Evolutionary conservation across 2,888 invertebrate genomes (phyloP), one percentile per base, ranked within the genome.

Genomic region (Carcina quercana): DNA sequence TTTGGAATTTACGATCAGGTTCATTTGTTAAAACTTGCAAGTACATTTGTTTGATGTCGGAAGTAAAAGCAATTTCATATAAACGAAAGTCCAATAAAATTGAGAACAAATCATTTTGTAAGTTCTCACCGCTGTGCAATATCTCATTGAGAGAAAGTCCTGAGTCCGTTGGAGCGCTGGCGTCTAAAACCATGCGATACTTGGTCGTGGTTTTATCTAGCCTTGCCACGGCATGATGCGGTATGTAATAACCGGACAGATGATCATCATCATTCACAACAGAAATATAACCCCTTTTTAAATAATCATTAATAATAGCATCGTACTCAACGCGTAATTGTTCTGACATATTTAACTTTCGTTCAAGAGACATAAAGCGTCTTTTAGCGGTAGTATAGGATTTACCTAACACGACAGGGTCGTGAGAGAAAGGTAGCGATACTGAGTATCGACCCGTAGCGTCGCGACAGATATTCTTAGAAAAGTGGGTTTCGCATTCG

Each of bases 381-480:
- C 36, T 31, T 5, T 25, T 20, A 1, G 41, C 35, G 2, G 10
- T 11, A n/a, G 15, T 20, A 5, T 17, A 10, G 10, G 41, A 41
- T 22, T 32, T 32, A 19, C 38, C 41, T 4, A 41, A 13, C 8
- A 35, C 25, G 11, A 2, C 13, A 4, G 37, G 34, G 26, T 28
- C 28, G 8, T 12, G 7, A 15, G 13, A 24, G 13, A 38, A 38
- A 11, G 38, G 32, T 27, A 37, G 28, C 7, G 27, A 24, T 3
- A 28, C 30, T 14, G 19, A 24, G 21, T 34, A 37, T 8, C 32
- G 11, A 6, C 32, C 35, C 11, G 13, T 12, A 3, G 13, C 15
- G 13, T 24, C 25, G 6, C 32, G 24, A 2, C 28, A 11, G 2
- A 35, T 28, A 7, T 30, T 21, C 5, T 32, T 13, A 4, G 7